Evolutionary conservation across 2,888 invertebrate species (phyloP), one percentile per base, ranked within the genome.

Genomic region (Corbicula japonica): DNA sequence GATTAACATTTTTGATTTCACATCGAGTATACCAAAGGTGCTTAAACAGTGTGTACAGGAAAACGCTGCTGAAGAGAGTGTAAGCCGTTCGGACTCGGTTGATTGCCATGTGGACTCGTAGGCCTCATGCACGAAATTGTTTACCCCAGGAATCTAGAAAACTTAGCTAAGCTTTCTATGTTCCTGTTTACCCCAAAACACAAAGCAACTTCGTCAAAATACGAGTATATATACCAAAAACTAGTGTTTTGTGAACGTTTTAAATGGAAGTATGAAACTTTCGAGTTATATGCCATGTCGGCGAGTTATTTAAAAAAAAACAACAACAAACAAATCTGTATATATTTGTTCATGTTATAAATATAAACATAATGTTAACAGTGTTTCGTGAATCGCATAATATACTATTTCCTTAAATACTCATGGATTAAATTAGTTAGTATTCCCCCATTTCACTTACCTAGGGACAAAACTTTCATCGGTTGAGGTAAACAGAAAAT

Each of bases 391-490:
- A 28, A 32, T 32, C n/a, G n/a, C n/a, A 56, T 12, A 41, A 10
- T 32, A n/a, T 4, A 23, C 32, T 56, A 6, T 56, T 15, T 4
- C 2, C 32, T 3, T 18, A 23, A 3, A 12, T 8, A 4, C n/a
- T 5, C 32, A 56, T 32, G 18, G n/a, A 8, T 50, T 23, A n/a
- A 3, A 32, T n/a, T 32, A 8, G 1, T 56, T 8, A 32, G 2
- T n/a, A 18, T 10, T 56, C 32, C 56, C 56, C 30, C 30, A 23
- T 8, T 30, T 56, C 21, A 56, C 56, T 56, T 56, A 56, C 56
- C 2, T 56, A 56, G 56, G 56, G 56, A 56, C 56, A 30, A 30
- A 56, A 56, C 56, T 56, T 56, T 56, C 56, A 56, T 12, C 10
- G 32, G 32, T 56, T 10, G 52, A n/a, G n/a, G n/a, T n/a, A n/a